Percentiles rank a stretch among this genome's conserved stretches.
Conservation (phyloP, 2,888 invertebrate species). For the Drosophila tripunctata region DNA sequence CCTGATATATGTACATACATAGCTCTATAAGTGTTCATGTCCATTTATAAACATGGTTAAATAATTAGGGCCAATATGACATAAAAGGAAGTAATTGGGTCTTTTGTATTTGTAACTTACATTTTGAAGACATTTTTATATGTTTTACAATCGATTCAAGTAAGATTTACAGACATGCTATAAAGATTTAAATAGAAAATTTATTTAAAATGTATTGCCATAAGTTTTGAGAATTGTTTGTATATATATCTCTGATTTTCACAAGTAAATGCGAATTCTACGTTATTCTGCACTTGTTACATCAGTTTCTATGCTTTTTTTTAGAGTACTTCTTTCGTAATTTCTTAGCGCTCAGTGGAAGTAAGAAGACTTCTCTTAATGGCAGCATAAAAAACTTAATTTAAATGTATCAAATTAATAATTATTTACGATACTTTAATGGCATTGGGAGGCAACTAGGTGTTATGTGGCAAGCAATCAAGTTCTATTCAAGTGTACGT, state of each 20-base stretch:
- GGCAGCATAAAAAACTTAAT: background rate
- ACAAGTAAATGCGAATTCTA: too few species aligned
- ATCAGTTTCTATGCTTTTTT: too few species aligned
- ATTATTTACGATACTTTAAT: background rate
- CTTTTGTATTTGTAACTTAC: background rate
- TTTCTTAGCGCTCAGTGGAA: too few species aligned
- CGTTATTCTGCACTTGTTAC: too few species aligned
- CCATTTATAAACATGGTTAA: constrained; percentile 9
- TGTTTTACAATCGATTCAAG: background rate
- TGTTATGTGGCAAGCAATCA: background rate
- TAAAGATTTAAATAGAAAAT: too few species aligned
- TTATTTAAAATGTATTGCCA: too few species aligned
- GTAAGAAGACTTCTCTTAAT: too few species aligned
- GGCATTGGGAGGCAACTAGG: background rate
- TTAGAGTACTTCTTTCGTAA: too few species aligned
- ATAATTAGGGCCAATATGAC: constrained; percentile 14
- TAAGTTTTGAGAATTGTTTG: too few species aligned
- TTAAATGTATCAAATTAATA: background rate
- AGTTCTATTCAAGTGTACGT: background rate
- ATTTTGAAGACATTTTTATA: background rate
- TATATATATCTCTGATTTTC: too few species aligned
- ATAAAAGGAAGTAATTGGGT: constrained; percentile 8
- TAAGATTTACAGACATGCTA: too few species aligned
- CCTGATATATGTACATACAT: constrained; percentile 10
- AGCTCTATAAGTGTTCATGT: constrained; percentile 8